A percentile compares a stretch with the other conserved stretches of the same genome.
These are phyloP conservation scores for Herminia tarsipennalis DNA, from an alignment of 2,888 invertebrate genomes.

Conservation along the genomic window DNA sequence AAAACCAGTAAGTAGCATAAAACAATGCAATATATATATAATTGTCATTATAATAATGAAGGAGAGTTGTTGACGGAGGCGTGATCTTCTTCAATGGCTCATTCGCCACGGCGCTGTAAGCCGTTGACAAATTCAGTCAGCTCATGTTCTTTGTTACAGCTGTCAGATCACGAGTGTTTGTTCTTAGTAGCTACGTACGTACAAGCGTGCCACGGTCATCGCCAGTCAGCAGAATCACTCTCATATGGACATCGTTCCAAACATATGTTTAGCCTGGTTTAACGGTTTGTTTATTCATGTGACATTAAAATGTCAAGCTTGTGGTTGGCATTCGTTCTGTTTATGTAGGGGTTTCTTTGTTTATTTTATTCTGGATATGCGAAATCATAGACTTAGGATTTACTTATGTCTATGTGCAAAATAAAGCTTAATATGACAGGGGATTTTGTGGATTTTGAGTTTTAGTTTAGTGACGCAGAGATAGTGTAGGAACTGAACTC, in stretches of 20 bases:
- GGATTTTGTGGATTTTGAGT: too few relatives aligned
- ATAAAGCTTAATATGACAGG: too few relatives aligned
- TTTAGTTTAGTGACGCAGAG: too few relatives aligned
- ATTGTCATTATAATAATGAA: slow-evolving; percentile 31
- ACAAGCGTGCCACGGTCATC: slow-evolving; percentile 42
- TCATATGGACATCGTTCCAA: slow-evolving; percentile 39
- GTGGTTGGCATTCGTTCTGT: slow-evolving; percentile 1
- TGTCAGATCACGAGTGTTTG: slow-evolving; percentile 24
- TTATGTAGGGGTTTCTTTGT: slow-evolving; percentile 2
- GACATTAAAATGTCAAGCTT: slow-evolving; percentile 33
- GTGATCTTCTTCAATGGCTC: slow-evolving; percentile 44
- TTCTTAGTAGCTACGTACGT: slow-evolving; percentile 3
- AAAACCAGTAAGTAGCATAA: background rate
- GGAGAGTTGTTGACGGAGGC: slow-evolving; percentile 22
- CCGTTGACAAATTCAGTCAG: slow-evolving; percentile 39
- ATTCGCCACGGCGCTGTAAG: slow-evolving; percentile 47
- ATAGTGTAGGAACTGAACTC: too few relatives aligned
- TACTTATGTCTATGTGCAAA: too few relatives aligned
- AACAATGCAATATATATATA: slow-evolving; percentile 15
- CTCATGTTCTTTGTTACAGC: slow-evolving; percentile 32
- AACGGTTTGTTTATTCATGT: slow-evolving; percentile 38
- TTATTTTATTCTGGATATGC: background rate
- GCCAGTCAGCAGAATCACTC: slow-evolving; percentile 21
- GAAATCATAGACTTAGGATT: too few relatives aligned
- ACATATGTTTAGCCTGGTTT: slow-evolving; percentile 31